Evolutionary conservation across 2,113 vertebrate genomes (phyloP), one percentile per base, ranked within the genome.

Genomic region (Zingel zingel): DNA sequence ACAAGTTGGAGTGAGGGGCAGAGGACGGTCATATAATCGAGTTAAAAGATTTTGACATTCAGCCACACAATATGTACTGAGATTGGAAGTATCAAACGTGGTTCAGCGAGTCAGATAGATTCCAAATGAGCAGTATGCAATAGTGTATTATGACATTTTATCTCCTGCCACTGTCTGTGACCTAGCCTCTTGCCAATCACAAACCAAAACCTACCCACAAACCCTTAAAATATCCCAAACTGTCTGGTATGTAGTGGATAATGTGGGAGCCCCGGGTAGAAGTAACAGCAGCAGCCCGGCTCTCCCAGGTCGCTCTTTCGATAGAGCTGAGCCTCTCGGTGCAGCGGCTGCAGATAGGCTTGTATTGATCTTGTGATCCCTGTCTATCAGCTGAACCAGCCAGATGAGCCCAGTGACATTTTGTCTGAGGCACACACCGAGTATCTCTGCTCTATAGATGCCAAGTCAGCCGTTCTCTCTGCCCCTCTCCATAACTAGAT

Each of bases 311-410:
- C 11, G 3, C 58, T 74, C 50, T 81, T 67, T 79, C n/a, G 30
- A 74, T 39, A 62, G 27, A 70, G 36, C 64, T 57, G 47, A 80
- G 61, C 56, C 78, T 63, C 62, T 73, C 21, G 0, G 58, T 51
- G 65, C 57, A 57, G 75, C 56, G 21, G 78, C 74, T 50, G 69
- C 79, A 88, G 82, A 77, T 87, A 75, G 66, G 45, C 64, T 25
- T 7, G 64, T 48, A 67, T 67, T 50, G 64, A 67, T 67, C 64
- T 27, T 50, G 23, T 67, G 86, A 93, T 92, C 91, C 64, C 78
- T 78, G 62, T 66, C 89, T 86, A 88, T 92, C 89, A 90, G 86
- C 75, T 19, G 62, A 65, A 79, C 51, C 86, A 80, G 80, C 74
- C 77, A 88, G 83, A 88, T 65, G 16, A 88, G 71, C 66, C 86